Evolutionary conservation across 2,113 vertebrate species (phyloP).

Genomic region (Elephas maximus): DNA sequence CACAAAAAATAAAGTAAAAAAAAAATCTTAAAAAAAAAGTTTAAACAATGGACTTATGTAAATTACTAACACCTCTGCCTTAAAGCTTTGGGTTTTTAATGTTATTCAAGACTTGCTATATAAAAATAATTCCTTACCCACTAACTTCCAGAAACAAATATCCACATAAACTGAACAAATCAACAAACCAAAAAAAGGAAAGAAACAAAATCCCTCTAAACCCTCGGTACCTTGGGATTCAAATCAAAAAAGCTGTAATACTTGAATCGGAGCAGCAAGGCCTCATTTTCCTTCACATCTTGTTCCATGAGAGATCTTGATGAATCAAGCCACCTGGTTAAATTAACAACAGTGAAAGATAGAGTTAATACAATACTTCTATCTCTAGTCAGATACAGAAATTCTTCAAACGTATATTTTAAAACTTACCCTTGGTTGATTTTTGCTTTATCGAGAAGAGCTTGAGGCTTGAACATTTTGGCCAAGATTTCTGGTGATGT

Average conservation of each 20-base stretch:
- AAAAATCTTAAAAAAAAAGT: background rate
- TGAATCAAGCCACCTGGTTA: slow-evolving; percentile 96
- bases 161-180: slow-evolving; percentile 13
- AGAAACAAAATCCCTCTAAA: slow-evolving; percentile 29
- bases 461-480: slow-evolving; percentile 98
- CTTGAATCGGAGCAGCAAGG: slow-evolving; percentile 98
- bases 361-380: background rate
- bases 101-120: slow-evolving; percentile 16
- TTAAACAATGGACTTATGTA: slow-evolving; percentile 17
- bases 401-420: slow-evolving; percentile 6
- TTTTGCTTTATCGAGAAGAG: slow-evolving; percentile 98
- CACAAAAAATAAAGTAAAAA: no score
- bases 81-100: slow-evolving; percentile 27
- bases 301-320: slow-evolving; percentile 99
- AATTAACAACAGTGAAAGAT: background rate
- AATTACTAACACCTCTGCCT: slow-evolving; percentile 40
- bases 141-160: background rate
- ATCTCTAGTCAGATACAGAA: background rate
- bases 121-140: slow-evolving; percentile 40
- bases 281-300: slow-evolving; percentile 99
- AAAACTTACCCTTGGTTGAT: slow-evolving; percentile 98
- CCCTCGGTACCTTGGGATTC: slow-evolving; percentile 96
- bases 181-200: background rate
- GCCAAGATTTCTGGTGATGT: slow-evolving; percentile 96
- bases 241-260: slow-evolving; percentile 99